Evolutionary conservation across 2,888 invertebrate genomes (phyloP), one percentile per base, ranked within the genome.

Genomic region (Ferdinandea cuprea): DNA sequence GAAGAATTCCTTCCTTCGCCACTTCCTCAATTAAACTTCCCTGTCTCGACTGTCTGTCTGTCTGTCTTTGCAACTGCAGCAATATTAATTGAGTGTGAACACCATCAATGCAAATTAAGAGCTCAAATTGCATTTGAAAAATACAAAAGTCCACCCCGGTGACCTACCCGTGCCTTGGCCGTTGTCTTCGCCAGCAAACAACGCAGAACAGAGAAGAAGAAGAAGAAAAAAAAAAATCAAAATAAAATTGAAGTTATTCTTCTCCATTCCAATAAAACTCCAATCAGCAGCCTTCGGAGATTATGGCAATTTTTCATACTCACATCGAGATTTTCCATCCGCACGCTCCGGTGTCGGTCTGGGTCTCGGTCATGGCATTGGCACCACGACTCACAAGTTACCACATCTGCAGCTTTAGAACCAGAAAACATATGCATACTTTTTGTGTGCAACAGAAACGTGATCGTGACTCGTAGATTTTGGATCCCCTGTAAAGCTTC

Each of bases 11-110:
- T 37, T 42, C 1, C 17, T n/a, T n/a, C 17, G 19, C 46, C 59
- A 72, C 46, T 77, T 81, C 77, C 81, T 71, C 77, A 81, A 81
- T 81, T 77, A 81, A 81, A 66, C 46, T 65, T 52, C 61, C 77
- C 71, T 61, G 66, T 72, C 63, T 52, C 46, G 63, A 11, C 11
- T 56, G 74, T 68, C 68, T 56, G 35, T 63, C 56, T 48, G 19
- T 42, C 48, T n/a, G n/a, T n/a, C 25, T 25, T 25, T 56, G 42
- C 68, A 15, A 56, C 37, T 77, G 65, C 65, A 72, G 46, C 71
- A 54, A 77, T 81, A 81, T 81, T 71, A 81, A 81, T 81, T 81
- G 81, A 81, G 77, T 77, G 81, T 59, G 81, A 81, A 81, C 81
- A 81, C 50, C 81, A 81, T 77, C 65, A 71, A 81, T 81, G 81